Conservation (phyloP, 2,888 invertebrate species). For the Stratiomys singularior region DNA sequence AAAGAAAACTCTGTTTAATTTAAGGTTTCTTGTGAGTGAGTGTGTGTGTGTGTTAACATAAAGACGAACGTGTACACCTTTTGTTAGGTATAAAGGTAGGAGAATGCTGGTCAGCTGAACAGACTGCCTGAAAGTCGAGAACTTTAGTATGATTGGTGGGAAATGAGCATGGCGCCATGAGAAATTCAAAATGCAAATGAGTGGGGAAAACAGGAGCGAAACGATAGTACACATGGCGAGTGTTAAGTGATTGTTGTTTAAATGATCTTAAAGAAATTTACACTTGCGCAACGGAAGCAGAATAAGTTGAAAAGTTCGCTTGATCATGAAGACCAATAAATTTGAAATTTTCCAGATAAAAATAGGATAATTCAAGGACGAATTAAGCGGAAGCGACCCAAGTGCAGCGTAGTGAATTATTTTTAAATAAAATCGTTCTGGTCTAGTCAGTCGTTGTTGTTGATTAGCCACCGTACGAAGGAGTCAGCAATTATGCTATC, state of each 20-base stretch:
- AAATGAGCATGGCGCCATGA: constrained; percentile 9
- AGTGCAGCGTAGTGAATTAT: too few relatives aligned
- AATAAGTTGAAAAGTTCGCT: neutral
- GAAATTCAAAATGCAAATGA: neutral
- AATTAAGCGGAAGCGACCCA: too few relatives aligned
- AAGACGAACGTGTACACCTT: neutral
- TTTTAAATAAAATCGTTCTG: too few relatives aligned
- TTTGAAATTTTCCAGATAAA: neutral
- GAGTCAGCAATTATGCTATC: too few relatives aligned
- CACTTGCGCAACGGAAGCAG: neutral
- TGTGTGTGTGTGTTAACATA: neutral
- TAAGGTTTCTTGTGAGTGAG: neutral
- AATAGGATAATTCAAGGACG: neutral
- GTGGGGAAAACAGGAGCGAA: neutral
- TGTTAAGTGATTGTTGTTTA: constrained; percentile 34
- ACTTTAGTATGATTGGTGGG: neutral
- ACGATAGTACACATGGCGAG: constrained; percentile 27
- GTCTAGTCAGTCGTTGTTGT: too few relatives aligned
- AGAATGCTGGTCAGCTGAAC: neutral
- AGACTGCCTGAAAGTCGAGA: neutral
- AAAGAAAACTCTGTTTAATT: neutral
- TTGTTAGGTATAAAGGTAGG: neutral
- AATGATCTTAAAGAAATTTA: constrained; percentile 10
- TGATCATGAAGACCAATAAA: constrained; percentile 1
- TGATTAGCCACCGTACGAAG: too few relatives aligned